Evolutionary conservation across 2,113 vertebrate genomes (phyloP), one percentile per base, ranked within the genome.

Genomic region (Isichthys henryi): DNA sequence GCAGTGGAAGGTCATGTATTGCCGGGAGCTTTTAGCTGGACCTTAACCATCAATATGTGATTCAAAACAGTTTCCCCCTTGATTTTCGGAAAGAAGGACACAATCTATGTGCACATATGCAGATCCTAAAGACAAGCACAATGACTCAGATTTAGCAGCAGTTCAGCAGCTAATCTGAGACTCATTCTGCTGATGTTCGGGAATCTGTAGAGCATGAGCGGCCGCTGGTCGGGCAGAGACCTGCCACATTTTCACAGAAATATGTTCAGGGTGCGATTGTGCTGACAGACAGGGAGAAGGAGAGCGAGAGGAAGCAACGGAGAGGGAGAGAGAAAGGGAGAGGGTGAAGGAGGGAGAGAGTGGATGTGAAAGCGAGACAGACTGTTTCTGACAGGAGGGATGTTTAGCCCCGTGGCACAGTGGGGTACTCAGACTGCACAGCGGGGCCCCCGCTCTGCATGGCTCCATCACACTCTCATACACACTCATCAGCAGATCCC

Each of bases 351-450:
- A 82, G 77, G 43, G 39, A 82, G 43, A 82, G 43, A 45, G 77
- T 19, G 77, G 77, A 82, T 0, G 82, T n/a, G 45, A 84, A 84
- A 84, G 82, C 3, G 45, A 84, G 82, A 23, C 43, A 48, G 82
- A 84, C 82, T 23, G 39, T 84, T 84, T 84, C 45, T 46, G 82
- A 84, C 82, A 84, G 82, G 82, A 84, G 45, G 45, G 43, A 46
- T 48, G 82, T 84, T 84, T 46, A 84, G 82, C 82, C 82, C 45
- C 21, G 7, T 23, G 82, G 82, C 82, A 84, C 82, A 84, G 82
- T n/a, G 45, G 80, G 82, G 82, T 48, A 46, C 23, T 80, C 35
- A 80, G 74, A 80, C 74, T 80, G 82, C 82, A 27, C 82, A 84
- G 82, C 39, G 10, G 82, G 82, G 45, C 17, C 82, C 43, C 17